Evolutionary conservation across 2,113 vertebrate genomes (phyloP).

Genomic region (Phycodurus eques): DNA sequence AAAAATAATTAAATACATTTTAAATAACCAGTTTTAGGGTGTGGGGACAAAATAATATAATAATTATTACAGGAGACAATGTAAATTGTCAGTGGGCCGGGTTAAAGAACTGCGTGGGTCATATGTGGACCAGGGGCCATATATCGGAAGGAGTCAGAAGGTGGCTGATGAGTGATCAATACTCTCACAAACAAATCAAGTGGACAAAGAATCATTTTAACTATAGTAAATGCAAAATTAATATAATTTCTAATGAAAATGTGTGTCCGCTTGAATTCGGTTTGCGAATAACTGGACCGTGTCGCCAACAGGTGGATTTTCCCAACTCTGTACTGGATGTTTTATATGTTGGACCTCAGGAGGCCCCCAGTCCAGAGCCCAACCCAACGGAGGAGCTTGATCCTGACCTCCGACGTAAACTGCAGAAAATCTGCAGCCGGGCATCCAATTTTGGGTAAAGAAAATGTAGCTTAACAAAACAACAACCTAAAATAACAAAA

Average conservation of each 20-base stretch:
- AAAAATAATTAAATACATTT: no score
- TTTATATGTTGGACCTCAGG: constrained; percentile 82
- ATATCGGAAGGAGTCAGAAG: background rate
- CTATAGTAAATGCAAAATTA: background rate
- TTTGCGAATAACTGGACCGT: background rate
- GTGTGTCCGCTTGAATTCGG: background rate
- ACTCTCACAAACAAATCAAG: no score
- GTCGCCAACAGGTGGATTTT: constrained; percentile 83
- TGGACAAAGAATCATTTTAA: background rate
- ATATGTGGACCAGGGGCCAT: background rate
- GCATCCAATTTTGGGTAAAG: constrained; percentile 85
- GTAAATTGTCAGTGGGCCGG: background rate
- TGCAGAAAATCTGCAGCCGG: constrained; percentile 83
- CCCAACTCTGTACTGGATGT: constrained; percentile 81
- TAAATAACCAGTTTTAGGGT: no score
- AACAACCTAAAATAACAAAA: background rate
- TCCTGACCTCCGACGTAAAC: constrained; percentile 75
- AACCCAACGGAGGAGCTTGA: constrained; percentile 80
- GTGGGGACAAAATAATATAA: no score
- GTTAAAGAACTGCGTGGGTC: background rate
- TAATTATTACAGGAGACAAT: background rate
- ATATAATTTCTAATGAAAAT: background rate
- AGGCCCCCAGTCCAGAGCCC: constrained; percentile 65
- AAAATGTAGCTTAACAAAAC: background rate
- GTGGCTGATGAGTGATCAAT: no score